Evolutionary conservation across 2,888 invertebrate genomes (phyloP).

Genomic region (Rhingia rostrata): DNA sequence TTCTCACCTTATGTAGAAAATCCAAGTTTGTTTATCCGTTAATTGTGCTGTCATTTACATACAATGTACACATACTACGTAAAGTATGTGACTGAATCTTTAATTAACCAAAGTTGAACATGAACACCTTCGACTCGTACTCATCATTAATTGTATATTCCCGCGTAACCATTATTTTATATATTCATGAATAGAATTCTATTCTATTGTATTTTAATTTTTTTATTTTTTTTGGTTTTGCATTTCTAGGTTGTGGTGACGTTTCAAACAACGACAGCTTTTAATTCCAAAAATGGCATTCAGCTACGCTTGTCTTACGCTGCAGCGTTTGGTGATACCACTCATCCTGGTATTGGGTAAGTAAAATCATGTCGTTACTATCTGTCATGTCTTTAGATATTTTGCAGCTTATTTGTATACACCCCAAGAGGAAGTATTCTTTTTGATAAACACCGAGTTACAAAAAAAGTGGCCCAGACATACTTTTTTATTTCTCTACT

Average conservation of each 20-base stretch:
- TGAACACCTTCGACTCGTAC: slow-evolving; percentile 11
- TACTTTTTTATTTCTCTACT: no score
- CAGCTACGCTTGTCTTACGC: slow-evolving; percentile 81
- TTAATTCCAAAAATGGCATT: slow-evolving; percentile 78
- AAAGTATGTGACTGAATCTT: not conserved
- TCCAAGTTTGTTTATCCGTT: no score
- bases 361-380: slow-evolving; percentile 57
- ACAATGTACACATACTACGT: not conserved
- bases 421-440: no score
- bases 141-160: not conserved
- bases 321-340: slow-evolving; percentile 81
- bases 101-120: not conserved
- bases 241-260: slow-evolving; percentile 41
- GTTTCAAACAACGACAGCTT: slow-evolving; percentile 17
- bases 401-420: no score
- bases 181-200: not conserved
- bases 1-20: not conserved
- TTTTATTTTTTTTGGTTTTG: slow-evolving; percentile 15
- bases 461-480: no score
- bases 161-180: not conserved
- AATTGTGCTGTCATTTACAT: not conserved
- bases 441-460: no score
- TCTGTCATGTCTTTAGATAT: no score
- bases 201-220: slow-evolving; percentile 1
- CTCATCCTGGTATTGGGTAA: slow-evolving; percentile 81